Conservation (phyloP, 2,888 invertebrate species). For the Petrophora chlorosata region DNA sequence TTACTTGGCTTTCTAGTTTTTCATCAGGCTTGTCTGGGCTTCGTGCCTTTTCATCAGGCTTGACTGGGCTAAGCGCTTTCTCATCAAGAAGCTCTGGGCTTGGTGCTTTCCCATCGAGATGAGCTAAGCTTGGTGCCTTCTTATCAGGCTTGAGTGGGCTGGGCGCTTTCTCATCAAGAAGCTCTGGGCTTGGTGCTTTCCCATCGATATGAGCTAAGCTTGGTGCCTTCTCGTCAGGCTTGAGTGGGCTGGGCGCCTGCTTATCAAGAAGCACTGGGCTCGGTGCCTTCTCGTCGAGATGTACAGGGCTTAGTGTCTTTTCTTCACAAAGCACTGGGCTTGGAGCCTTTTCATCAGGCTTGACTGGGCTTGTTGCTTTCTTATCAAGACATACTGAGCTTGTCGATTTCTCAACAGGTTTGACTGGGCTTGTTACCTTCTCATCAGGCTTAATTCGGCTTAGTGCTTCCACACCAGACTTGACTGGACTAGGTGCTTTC, state of each 20-base stretch:
- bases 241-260: conserved; percentile 10
- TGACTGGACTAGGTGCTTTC: conserved; percentile 1
- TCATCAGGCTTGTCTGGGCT: too few relatives aligned
- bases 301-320: conserved; percentile 5
- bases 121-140: conserved; percentile 2
- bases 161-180: conserved; percentile 5
- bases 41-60: too few relatives aligned
- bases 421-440: conserved; percentile 20
- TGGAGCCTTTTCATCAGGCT: too few relatives aligned
- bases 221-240: too few relatives aligned
- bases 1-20: too few relatives aligned
- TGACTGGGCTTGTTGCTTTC: too few relatives aligned
- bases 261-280: not conserved
- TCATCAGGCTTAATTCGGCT: conserved; percentile 11
- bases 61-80: conserved; percentile 4
- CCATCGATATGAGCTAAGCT: too few relatives aligned
- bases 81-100: conserved; percentile 1
- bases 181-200: too few relatives aligned
- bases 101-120: not conserved
- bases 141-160: not conserved
- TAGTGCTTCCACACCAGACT: conserved; percentile 1
- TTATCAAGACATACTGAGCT: too few relatives aligned
- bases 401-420: conserved; percentile 1
- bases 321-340: conserved; percentile 5
- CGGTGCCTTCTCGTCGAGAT: conserved; percentile 7